Percentiles rank a stretch among this genome's conserved stretches.
Evolutionary conservation across 1,140 invertebrate genomes (phyloP).

Genomic region (Hesperophylax magnus): DNA sequence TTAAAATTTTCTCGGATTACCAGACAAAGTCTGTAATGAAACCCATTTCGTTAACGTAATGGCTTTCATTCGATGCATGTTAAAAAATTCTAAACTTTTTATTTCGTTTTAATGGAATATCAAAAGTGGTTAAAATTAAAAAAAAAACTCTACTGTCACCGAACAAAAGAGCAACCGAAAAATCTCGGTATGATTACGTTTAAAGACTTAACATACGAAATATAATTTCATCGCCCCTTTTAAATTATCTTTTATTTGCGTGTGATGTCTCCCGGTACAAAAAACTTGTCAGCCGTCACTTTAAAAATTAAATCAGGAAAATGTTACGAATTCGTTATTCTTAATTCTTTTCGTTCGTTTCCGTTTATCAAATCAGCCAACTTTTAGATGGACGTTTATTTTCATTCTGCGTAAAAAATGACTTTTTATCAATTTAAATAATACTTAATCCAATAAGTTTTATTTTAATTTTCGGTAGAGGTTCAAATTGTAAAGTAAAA

Average conservation of each 20-base stretch:
- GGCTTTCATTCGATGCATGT: slow-evolving; percentile 6
- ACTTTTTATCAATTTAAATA: no score
- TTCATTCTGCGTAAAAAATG: no score
- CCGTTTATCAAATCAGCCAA: slow-evolving; percentile 1
- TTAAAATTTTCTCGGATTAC: background rate
- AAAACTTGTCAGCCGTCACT: slow-evolving; percentile 52
- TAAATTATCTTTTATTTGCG: slow-evolving; percentile 47
- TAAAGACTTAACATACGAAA: background rate
- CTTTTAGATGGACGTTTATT: background rate
- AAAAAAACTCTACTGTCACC: no score
- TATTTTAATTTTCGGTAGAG: no score
- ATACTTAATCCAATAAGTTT: no score
- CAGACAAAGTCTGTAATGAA: slow-evolving; percentile 2
- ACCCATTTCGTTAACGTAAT: slow-evolving; percentile 22
- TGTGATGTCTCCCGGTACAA: slow-evolving; percentile 42
- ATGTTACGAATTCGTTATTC: slow-evolving; percentile 13
- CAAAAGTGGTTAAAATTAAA: background rate
- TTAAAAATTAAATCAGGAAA: slow-evolving; percentile 44
- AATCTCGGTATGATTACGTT: background rate
- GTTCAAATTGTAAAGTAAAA: no score
- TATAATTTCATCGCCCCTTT: background rate
- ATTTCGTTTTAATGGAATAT: slow-evolving; percentile 4
- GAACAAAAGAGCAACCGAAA: no score
- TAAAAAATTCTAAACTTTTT: background rate
- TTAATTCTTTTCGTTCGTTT: slow-evolving; percentile 45